phyloP scores from a whole-genome alignment of 2,797 vertebrate genomes.

The Buphagus erythrorhynchus region DNA sequence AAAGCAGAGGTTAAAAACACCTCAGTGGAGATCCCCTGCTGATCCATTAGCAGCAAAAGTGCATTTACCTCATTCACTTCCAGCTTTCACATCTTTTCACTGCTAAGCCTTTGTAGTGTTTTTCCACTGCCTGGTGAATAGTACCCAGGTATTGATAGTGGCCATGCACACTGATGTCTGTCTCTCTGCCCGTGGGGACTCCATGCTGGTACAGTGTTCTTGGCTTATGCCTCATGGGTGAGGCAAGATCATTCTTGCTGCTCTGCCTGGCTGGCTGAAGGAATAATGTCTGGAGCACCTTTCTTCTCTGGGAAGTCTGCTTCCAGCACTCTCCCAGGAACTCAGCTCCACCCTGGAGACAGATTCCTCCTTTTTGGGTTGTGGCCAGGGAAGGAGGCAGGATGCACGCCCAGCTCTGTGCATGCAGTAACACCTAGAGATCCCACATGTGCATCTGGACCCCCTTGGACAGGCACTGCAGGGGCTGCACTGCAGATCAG shows the following conservation, averaged over 20 bases:
- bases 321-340: slow-evolving; percentile 9
- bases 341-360: background rate
- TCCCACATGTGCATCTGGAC: rapidly evolving
- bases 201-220: rapidly evolving
- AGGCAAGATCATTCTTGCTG: slow-evolving; percentile 26
- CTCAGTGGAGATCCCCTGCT: background rate
- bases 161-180: rapidly evolving
- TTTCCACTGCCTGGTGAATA: background rate
- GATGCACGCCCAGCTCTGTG: background rate
- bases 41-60: background rate
- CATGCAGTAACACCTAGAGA: rapidly evolving
- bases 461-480: background rate
- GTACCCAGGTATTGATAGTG: background rate
- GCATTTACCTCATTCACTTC: background rate
- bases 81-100: background rate
- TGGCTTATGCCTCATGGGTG: background rate
- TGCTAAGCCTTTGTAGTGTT: background rate
- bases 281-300: background rate
- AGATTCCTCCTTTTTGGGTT: background rate
- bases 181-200: background rate
- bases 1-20: background rate
- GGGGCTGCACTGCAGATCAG: background rate
- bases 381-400: background rate
- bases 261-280: background rate
- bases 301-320: slow-evolving; percentile 13